Percentiles rank a stretch among this genome's conserved stretches.
Evolutionary conservation across 2,113 vertebrate species (phyloP).

Genomic region (Eulemur rufifrons): DNA sequence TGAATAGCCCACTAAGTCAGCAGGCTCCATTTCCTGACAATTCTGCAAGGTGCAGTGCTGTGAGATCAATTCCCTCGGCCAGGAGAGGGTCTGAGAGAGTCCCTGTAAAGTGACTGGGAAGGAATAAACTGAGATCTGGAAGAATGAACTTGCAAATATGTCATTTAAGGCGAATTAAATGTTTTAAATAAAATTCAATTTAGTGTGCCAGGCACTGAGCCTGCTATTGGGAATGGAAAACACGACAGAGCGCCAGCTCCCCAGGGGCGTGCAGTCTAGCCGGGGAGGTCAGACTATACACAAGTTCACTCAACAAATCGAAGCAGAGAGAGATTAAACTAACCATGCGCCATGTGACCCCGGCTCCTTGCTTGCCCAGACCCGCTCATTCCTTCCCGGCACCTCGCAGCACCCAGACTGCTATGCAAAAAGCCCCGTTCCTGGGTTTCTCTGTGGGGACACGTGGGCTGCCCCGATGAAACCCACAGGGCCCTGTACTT

Average conservation of each 20-base stretch:
- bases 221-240: background rate
- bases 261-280: fast-evolving
- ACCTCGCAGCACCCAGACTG: background rate
- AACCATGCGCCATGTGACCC: fast-evolving
- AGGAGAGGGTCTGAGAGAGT: background rate
- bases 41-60: background rate
- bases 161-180: background rate
- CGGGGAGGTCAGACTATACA: background rate
- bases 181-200: constrained; percentile 4
- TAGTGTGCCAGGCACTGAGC: background rate
- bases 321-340: background rate
- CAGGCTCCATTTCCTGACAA: background rate
- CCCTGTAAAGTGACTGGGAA: background rate
- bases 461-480: background rate
- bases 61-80: background rate
- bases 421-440: background rate
- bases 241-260: no score
- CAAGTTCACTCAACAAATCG: background rate
- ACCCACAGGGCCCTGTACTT: background rate
- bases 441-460: background rate
- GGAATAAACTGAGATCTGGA: background rate
- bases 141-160: background rate
- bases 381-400: background rate
- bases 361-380: background rate
- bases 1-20: background rate